A percentile compares a stretch with the other conserved stretches of the same genome.
These are phyloP conservation scores for Syngnathus scovelli DNA, from an alignment of 2,113 vertebrate species.

Conservation along the genomic window DNA sequence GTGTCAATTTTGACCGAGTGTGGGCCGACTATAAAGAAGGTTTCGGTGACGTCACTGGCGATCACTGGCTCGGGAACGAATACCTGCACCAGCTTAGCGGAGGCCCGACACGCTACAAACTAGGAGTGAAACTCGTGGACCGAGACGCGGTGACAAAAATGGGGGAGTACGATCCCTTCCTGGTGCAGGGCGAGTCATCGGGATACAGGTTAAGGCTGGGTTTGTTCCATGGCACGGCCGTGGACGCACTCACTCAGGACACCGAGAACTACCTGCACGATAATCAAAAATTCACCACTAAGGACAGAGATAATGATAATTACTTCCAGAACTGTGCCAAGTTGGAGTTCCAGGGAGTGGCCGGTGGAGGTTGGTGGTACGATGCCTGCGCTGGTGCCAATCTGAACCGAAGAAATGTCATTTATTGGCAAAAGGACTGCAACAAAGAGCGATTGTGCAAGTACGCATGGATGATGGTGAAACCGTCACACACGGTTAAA, in stretches of 20 bases:
- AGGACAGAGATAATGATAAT: conserved; percentile 81
- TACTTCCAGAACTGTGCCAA: conserved; percentile 80
- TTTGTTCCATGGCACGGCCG: conserved; percentile 73
- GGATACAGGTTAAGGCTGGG: conserved; percentile 79
- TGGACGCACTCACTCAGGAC: conserved; percentile 77
- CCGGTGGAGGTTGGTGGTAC: conserved; percentile 80
- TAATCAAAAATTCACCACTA: conserved; percentile 83
- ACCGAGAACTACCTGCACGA: conserved; percentile 86
- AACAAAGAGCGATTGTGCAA: conserved; percentile 75
- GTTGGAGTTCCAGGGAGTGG: conserved; percentile 73
- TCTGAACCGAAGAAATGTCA: conserved; percentile 77
- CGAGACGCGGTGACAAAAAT: conserved; percentile 67
- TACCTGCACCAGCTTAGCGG: conserved; percentile 74
- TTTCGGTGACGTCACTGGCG: conserved; percentile 74
- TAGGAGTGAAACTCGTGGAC: conserved; percentile 80
- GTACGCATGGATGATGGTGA: conserved; percentile 82
- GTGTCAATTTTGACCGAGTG: conserved; percentile 75
- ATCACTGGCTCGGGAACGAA: conserved; percentile 85
- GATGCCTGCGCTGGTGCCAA: conserved; percentile 79
- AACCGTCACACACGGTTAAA: conserved; percentile 59
- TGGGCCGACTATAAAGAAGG: conserved; percentile 84
- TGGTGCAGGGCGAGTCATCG: conserved; percentile 74
- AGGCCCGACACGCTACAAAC: conserved; percentile 62
- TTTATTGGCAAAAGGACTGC: conserved; percentile 84
- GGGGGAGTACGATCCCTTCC: conserved; percentile 74